A percentile compares a stretch with the other conserved stretches of the same genome.
phyloP scores from a whole-genome alignment of 2,797 vertebrate species.

The Scarus forsteni region DNA sequence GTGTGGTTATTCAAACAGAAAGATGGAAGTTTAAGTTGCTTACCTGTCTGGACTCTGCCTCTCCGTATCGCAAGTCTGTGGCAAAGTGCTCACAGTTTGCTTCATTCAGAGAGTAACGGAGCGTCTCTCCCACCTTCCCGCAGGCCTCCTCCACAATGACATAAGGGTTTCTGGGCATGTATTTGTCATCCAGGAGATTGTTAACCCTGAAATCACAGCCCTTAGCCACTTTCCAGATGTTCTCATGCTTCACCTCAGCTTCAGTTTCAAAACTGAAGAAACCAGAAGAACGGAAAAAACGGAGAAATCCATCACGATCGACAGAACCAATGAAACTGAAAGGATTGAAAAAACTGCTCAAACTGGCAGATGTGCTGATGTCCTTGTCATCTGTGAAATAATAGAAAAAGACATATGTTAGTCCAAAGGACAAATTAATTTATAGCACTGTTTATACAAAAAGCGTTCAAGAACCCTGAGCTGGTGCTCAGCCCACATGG shows the following conservation, averaged over 20 bases:
- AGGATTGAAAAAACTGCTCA: too few relatives aligned
- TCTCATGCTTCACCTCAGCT: slow-evolving; percentile 79
- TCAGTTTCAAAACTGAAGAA: slow-evolving; percentile 9
- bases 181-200: slow-evolving; percentile 79
- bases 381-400: too few relatives aligned
- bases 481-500: too few relatives aligned
- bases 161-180: slow-evolving; percentile 20
- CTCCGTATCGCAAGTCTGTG: slow-evolving; percentile 81
- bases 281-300: too few relatives aligned
- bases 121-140: slow-evolving; percentile 57
- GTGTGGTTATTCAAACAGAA: background rate
- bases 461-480: too few relatives aligned
- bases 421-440: too few relatives aligned
- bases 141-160: slow-evolving; percentile 75
- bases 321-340: too few relatives aligned
- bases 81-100: slow-evolving; percentile 89
- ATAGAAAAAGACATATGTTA: too few relatives aligned
- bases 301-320: too few relatives aligned
- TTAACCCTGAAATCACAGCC: slow-evolving; percentile 68
- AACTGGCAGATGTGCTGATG: background rate
- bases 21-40: background rate
- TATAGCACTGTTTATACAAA: too few relatives aligned
- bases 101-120: slow-evolving; percentile 65
- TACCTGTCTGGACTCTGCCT: slow-evolving; percentile 81
- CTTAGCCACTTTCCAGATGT: slow-evolving; percentile 70